Conservation (phyloP, 2,797 vertebrate genomes). For the Sarcophilus harrisii region DNA sequence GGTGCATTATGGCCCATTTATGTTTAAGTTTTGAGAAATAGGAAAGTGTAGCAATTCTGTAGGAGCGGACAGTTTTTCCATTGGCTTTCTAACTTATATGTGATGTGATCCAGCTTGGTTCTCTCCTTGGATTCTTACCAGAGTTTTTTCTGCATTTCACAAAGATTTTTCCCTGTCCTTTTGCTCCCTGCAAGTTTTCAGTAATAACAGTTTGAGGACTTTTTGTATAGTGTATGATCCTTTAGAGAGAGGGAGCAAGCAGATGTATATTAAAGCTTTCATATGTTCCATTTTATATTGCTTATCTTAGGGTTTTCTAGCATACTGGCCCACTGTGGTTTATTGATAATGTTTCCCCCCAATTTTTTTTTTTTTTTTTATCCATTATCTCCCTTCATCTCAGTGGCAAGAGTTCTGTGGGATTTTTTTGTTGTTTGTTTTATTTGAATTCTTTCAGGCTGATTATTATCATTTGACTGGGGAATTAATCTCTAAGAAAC, state of each 20-base stretch:
- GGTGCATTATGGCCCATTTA: neutral
- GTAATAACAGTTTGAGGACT: neutral
- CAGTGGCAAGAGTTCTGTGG: neutral
- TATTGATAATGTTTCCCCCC: neutral
- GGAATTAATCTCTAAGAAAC: neutral
- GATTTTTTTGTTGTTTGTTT: neutral
- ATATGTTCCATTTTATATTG: neutral
- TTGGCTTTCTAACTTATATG: neutral
- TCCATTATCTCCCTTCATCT: neutral
- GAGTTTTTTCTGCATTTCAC: neutral
- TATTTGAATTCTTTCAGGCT: neutral
- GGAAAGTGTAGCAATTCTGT: neutral
- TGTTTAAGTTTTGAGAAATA: neutral
- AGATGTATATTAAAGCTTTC: neutral
- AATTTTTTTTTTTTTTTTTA: neutral
- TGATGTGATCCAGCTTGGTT: neutral
- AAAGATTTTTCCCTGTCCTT: neutral
- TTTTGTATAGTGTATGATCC: neutral
- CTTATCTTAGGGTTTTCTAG: neutral
- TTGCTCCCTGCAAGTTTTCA: neutral
- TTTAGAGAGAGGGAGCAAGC: neutral
- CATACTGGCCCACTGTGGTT: neutral
- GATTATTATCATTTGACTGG: neutral
- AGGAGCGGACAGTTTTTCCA: too few species aligned
- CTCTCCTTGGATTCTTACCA: neutral